Base-by-base conservation (phyloP, 2,888 invertebrate species). In the Rotaria sp. region DNA sequence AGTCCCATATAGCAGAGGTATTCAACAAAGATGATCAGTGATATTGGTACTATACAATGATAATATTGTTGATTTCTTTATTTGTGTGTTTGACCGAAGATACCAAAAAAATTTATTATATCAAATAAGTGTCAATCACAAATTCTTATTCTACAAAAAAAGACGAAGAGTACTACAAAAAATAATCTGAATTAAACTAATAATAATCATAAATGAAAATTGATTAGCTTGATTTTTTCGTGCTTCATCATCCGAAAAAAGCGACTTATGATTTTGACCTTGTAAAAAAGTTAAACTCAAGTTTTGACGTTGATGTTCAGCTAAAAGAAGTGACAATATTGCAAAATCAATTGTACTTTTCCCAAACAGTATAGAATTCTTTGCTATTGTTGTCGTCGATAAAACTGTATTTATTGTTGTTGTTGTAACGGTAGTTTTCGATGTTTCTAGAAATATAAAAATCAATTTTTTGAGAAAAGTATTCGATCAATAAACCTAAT, bases 181-280 rank as follows among this genome's bases (percentile, higher is more conserved):
- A 35, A 67, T 35, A 35, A 67, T 1, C 38, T 13, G 67, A 35
- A 67, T 35, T 15, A 67, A 67, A 67, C 4, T 67, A 18, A 4
- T 35, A 15, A 21, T 35, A 35, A 67, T 18, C 35, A 38, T 67
- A 18, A 35, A 35, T 80, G 80, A 45, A 41, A n/a, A 38, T 15
- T 4, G 80, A 45, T 45, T 41, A 1, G 45, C 41, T 21, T 41
- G 41, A 80, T 80, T 80, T 45, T n/a, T 45, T 45, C 45, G 80
- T 80, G 45, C 21, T n/a, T 80, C 45, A 80, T 45, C 80, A 13
- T 80, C 80, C 10, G 80, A 80, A 45, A 80, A 80, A 45, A 80
- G 45, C 26, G n/a, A 45, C 26, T 80, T 80, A 80, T 45, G 45
- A 45, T 80, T 80, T n/a, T 67, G 21, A 67, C 35, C 21, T 67